Base-by-base conservation (phyloP, 1,140 invertebrate species). In the Colletes gigas region DNA sequence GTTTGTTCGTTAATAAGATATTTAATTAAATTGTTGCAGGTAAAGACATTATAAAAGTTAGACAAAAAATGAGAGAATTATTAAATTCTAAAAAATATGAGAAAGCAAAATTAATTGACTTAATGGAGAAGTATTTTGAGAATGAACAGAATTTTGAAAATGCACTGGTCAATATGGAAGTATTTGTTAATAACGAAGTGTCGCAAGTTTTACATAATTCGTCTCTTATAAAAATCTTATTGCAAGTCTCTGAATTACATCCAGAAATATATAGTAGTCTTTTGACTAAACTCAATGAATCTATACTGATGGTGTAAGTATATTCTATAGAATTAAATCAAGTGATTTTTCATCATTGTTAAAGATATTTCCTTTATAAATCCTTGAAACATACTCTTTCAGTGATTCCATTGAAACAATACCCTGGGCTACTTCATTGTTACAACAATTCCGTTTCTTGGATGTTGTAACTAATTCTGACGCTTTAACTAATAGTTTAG, bases 391-490 rank as follows among this genome's bases (percentile, higher is more conserved):
- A 19, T 59, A 15, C 21, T 71, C 63, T 83, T 89, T 70, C 44
- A 92, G 91, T 59, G 88, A 90, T 30, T 87, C 88, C 12, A 74
- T 88, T 21, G 88, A 92, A 14, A 83, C 88, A 72, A 70, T 90
- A 17, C 87, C 90, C 15, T 93, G 92, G 92, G 81, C 90, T 9
- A 59, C 72, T 59, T 47, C 81, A 52, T 57, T 93, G 14, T 59
- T 93, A 0, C 89, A 93, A 44, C 91, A 93, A 63, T 90, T 93
- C 55, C 87, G 92, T n/a, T 93, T 93, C 81, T 79, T 93, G 14
- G 91, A 93, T 78, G 60, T 82, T 41, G 83, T 92, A 59, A 62
- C 83, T 7, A 87, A 91, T 79, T 82, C 92, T 10, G 81, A 89
- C 47, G 9, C 47, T 47, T 82, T 93, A 44, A 90, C 89, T 5